These are phyloP conservation scores for Paradoxurus hermaphroditus DNA, from an alignment of 2,113 vertebrate species.

Conservation along the genomic window DNA sequence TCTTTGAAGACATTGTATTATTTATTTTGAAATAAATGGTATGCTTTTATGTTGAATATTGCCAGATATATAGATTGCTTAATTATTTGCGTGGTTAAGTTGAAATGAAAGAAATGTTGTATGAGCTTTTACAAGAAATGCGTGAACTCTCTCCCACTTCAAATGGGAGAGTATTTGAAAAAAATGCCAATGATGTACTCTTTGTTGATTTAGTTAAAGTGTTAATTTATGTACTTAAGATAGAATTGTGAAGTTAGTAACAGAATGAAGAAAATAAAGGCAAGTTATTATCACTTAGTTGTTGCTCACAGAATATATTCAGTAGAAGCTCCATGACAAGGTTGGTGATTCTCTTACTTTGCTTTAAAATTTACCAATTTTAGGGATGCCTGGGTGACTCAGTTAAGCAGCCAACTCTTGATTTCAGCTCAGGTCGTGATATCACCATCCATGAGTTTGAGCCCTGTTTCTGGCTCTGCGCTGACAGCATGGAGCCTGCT, in stretches of 20 bases:
- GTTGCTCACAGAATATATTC: background rate
- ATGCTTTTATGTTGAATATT: background rate
- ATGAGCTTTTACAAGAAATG: background rate
- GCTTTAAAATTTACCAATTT: background rate
- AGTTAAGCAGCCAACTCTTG: too few species aligned
- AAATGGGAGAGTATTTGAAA: background rate
- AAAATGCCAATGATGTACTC: background rate
- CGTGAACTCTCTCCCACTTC: background rate
- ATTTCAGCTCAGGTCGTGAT: too few species aligned
- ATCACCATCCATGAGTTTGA: too few species aligned
- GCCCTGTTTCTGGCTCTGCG: too few species aligned
- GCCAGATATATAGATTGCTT: background rate
- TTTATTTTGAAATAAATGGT: background rate
- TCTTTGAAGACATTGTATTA: background rate
- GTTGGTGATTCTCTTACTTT: background rate
- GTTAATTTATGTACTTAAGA: background rate
- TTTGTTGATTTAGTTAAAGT: background rate
- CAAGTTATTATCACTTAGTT: background rate
- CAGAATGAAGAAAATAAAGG: background rate
- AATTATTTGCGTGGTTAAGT: background rate
- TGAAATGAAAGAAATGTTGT: background rate
- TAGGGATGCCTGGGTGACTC: too few species aligned
- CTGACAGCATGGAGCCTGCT: too few species aligned
- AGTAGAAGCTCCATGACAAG: background rate
- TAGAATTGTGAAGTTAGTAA: background rate